Evolutionary conservation across 2,888 invertebrate genomes (phyloP), one percentile per base, ranked within the genome.

Genomic region (Drosophila planitibia): DNA sequence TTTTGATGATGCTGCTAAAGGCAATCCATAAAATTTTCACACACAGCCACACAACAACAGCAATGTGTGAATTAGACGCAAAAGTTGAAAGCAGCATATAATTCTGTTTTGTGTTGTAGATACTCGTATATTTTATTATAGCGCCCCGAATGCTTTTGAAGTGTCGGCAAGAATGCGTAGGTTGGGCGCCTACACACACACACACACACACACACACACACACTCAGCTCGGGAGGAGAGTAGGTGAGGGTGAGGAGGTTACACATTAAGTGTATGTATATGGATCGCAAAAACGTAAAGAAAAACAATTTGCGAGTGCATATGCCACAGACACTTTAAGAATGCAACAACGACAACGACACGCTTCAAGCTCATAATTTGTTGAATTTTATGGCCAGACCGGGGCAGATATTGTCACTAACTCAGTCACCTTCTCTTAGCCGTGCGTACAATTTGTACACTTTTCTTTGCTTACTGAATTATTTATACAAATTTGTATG

Each of bases 21-120:
- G 88, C 88, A 84, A 84, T 82, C 82, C 82, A 82, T 82, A 85
- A 79, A 85, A 85, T 83, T 78, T 82, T 78, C 80, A 86, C 76
- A 88, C 80, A 85, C 76, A 83, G 67, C 64, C 35, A 35, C 5
- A 35, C 52, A 69, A 60, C 28, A 51, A 19, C 41, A 41, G 44
- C 51, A 52, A 74, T 79, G 86, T 88, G 89, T 89, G 89, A 89
- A 89, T 89, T 89, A 85, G 85, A 83, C 86, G 89, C 84, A 82
- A 81, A 89, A 89, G 79, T 88, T 89, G 79, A 89, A 89, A 88
- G 88, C 68, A 76, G 74, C 81, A 69, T 59, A 81, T 81, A 85
- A 88, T 83, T 78, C 65, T 65, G 76, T 76, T 63, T 82, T 78
- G 60, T 62, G 76, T 74, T 65, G 73, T 73, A 68, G 68, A 55